These are phyloP conservation scores for Sterna hirundo DNA, from an alignment of 2,113 vertebrate genomes.

Conservation along the genomic window DNA sequence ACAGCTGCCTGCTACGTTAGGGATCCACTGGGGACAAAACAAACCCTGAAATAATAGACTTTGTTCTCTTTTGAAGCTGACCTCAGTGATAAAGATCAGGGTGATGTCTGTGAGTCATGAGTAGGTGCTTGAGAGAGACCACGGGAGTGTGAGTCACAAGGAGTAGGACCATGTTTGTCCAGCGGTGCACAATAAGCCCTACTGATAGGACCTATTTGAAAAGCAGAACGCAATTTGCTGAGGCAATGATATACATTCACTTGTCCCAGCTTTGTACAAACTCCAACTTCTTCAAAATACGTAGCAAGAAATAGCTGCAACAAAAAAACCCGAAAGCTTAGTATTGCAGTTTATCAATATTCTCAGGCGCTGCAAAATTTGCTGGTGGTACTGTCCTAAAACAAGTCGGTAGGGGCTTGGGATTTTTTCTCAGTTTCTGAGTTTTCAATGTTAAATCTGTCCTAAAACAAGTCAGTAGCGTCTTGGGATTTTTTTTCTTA, in stretches of 20 bases:
- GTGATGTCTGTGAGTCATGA: constrained; percentile 22
- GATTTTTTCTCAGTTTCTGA: neutral
- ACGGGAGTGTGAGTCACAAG: neutral
- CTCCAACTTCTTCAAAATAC: constrained; percentile 5
- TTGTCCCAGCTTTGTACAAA: neutral
- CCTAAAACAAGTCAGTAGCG: neutral
- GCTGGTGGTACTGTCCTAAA: neutral
- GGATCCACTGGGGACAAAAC: neutral
- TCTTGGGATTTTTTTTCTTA: neutral
- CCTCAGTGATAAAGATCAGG: neutral
- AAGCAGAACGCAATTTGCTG: constrained; percentile 3
- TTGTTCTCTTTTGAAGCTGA: neutral
- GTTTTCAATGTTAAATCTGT: neutral
- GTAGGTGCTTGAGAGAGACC: constrained; percentile 16
- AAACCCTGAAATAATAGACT: neutral
- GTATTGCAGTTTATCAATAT: neutral
- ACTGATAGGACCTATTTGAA: neutral
- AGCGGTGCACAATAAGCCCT: neutral
- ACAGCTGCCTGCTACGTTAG: neutral
- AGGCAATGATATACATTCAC: neutral
- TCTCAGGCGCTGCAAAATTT: neutral
- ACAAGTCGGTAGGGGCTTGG: neutral
- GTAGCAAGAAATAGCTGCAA: neutral
- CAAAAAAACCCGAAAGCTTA: neutral
- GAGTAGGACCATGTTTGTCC: neutral